Base-by-base conservation (phyloP, 2,797 vertebrate genomes). In the Muraenolepis orangiensis region DNA sequence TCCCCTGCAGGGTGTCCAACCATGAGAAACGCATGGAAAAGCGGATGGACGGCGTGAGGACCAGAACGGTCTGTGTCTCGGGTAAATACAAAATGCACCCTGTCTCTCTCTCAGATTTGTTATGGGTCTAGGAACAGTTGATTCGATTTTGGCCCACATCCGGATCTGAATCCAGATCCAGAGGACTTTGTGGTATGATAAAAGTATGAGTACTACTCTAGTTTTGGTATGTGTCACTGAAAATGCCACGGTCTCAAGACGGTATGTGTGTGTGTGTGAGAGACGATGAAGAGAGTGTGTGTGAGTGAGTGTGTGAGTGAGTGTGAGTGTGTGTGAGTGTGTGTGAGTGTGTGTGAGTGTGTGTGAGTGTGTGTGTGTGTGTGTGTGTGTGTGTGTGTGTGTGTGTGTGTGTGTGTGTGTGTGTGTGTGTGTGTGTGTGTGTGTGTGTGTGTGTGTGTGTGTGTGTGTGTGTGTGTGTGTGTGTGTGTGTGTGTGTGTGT, bases 31-130 rank as follows among this genome's bases (percentile, higher is more conserved):
- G 93, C 67, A 90, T 93, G 83, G 93, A 98, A 80, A 92, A 91
- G 70, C 84, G 91, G 30, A 92, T 92, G 90, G 91, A 92, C 0
- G 97, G 97, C 66, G 89, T 98, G 67, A 93, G 96, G 81, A 92
- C 96, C 40, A 94, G 96, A 79, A 92, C 96, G 0, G 95, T 98
- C 82, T 98, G 96, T 18, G 93, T 99, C 84, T 99, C 98, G 95
- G 98, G 98, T 99, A 40, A 67, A 20, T 67, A 16, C 28, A 31
- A 11, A 66, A 5, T 20, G 16, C 67, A 18, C 20, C 67, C 31
- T n/a, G n/a, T n/a, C n/a, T n/a, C n/a, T n/a, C n/a, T n/a, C n/a
- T n/a, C n/a, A n/a, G n/a, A n/a, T n/a, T n/a, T n/a, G n/a, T n/a
- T n/a, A n/a, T n/a, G n/a, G n/a, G n/a, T n/a, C n/a, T n/a, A n/a